phyloP scores from a whole-genome alignment of 2,888 invertebrate genomes.

The Cantharis nigra region DNA sequence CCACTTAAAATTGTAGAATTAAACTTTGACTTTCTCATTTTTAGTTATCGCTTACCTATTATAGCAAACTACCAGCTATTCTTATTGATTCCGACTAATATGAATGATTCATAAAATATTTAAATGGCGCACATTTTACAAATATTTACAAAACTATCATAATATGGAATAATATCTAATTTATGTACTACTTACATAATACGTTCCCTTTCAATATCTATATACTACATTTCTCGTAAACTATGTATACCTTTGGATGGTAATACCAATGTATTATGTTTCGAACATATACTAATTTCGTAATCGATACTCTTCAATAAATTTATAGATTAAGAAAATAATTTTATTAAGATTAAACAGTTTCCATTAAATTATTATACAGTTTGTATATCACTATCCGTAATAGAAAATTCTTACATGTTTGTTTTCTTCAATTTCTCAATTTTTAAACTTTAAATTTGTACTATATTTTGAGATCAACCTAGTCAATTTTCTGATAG shows the following conservation, averaged over 20 bases:
- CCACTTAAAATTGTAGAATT: too few species aligned
- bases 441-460: background rate
- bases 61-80: too few species aligned
- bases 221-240: background rate
- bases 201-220: background rate
- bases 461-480: too few species aligned
- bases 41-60: too few species aligned
- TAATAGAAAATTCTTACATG: background rate
- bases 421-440: background rate
- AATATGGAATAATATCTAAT: too few species aligned
- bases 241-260: background rate
- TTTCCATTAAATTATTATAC: background rate
- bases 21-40: too few species aligned
- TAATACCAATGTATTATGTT: background rate
- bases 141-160: too few species aligned
- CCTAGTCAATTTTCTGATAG: too few species aligned
- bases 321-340: background rate
- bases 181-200: background rate
- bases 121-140: too few species aligned
- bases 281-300: background rate
- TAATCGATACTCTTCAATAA: background rate
- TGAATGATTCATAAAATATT: too few species aligned
- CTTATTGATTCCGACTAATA: too few species aligned
- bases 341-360: background rate
- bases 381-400: too few species aligned